These are phyloP conservation scores for Hippolais icterina DNA, from an alignment of 2,113 vertebrate species.

Conservation along the genomic window DNA sequence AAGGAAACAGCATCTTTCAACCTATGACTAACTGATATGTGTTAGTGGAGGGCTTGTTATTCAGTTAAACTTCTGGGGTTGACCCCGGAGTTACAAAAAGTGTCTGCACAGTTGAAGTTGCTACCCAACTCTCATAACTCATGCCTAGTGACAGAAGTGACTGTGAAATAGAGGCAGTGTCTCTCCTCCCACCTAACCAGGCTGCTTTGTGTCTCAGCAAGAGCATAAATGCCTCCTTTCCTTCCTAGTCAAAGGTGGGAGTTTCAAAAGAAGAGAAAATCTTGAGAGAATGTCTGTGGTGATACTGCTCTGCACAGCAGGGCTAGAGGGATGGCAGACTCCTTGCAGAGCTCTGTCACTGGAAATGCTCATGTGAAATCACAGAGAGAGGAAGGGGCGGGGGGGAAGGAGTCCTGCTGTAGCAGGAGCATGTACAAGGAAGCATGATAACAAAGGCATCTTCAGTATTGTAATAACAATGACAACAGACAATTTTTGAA, in stretches of 20 bases:
- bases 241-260: conserved; percentile 42
- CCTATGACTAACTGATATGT: background rate
- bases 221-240: conserved; percentile 34
- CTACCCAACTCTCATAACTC: background rate
- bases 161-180: background rate
- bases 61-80: background rate
- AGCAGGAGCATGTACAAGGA: background rate
- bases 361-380: background rate
- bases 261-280: conserved; percentile 47
- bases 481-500: background rate
- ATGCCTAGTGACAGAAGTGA: conserved; percentile 12
- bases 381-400: background rate
- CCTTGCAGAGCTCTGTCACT: conserved; percentile 30
- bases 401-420: background rate
- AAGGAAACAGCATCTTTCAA: background rate
- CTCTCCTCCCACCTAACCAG: conserved; percentile 39
- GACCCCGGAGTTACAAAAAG: background rate
- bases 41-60: background rate
- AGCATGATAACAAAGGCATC: background rate
- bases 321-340: conserved; percentile 13
- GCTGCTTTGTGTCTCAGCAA: conserved; percentile 60
- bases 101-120: background rate
- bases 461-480: background rate
- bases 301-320: background rate
- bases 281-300: conserved; percentile 31